phyloP scores from a whole-genome alignment of 2,888 invertebrate species.

The Parnassius smintheus region DNA sequence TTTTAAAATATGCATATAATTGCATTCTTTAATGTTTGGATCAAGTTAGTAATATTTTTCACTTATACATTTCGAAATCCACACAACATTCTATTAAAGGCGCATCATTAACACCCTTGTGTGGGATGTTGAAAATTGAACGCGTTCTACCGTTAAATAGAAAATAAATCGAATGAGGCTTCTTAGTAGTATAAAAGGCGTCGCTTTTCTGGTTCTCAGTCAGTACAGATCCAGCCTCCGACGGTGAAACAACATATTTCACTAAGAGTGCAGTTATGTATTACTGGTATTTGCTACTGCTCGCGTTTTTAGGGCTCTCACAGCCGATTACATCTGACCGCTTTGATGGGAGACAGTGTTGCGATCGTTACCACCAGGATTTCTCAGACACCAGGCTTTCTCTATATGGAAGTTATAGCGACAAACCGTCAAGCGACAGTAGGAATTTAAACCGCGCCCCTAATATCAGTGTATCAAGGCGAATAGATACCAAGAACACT shows the following conservation, averaged over 20 bases:
- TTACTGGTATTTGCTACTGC: constrained; percentile 73
- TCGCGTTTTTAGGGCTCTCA: constrained; percentile 65
- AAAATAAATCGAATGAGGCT: constrained; percentile 50
- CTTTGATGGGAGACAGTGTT: constrained; percentile 69
- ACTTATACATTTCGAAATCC: too few relatives aligned
- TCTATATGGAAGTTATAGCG: constrained; percentile 1
- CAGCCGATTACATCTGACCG: constrained; percentile 61
- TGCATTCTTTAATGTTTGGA: too few relatives aligned
- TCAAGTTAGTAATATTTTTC: too few relatives aligned
- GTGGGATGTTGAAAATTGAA: constrained; percentile 72
- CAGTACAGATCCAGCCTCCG: constrained; percentile 65
- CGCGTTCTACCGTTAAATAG: constrained; percentile 73
- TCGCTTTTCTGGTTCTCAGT: constrained; percentile 34
- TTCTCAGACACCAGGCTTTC: constrained; percentile 1
- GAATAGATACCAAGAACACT: constrained; percentile 3
- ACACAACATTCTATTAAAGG: constrained; percentile 1
- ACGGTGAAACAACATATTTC: constrained; percentile 42
- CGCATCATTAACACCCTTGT: constrained; percentile 30
- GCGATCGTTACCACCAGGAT: constrained; percentile 41
- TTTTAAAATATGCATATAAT: too few relatives aligned
- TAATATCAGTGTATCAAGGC: constrained; percentile 3
- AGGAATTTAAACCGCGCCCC: constrained; percentile 11
- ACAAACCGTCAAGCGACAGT: constrained; percentile 2
- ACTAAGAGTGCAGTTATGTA: constrained; percentile 66
- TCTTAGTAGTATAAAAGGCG: constrained; percentile 58